Conservation (phyloP, 2,797 vertebrate genomes). For the Prionace glauca region DNA sequence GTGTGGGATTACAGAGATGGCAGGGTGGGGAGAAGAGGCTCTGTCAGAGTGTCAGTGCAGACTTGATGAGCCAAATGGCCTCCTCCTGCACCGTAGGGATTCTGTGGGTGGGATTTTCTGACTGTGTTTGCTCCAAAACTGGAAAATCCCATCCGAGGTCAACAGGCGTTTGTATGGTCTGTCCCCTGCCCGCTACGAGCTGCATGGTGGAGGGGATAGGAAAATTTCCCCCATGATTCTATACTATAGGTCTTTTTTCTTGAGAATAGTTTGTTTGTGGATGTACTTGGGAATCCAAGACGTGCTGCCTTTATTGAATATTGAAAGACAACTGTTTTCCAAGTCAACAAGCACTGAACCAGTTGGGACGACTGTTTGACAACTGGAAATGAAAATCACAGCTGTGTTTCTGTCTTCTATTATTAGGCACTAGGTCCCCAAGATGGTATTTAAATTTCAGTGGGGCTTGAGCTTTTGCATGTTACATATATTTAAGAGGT, state of each 20-base stretch:
- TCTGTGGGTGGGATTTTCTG: too few species aligned
- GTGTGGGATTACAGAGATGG: too few species aligned
- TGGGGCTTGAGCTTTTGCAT: not conserved
- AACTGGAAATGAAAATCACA: not conserved
- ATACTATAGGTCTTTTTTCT: not conserved
- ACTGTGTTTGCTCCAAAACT: too few species aligned
- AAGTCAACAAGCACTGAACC: not conserved
- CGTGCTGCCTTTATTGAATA: not conserved
- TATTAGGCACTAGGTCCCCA: not conserved
- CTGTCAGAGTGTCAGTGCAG: too few species aligned
- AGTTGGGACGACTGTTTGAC: not conserved
- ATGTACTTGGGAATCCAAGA: not conserved
- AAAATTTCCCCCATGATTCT: too few species aligned
- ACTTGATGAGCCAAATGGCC: too few species aligned
- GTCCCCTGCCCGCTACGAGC: too few species aligned
- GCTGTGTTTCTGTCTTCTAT: slow-evolving; percentile 15
- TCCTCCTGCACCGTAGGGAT: too few species aligned
- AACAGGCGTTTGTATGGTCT: too few species aligned
- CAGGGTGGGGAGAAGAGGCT: too few species aligned
- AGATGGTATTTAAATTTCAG: not conserved
- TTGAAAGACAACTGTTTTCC: not conserved
- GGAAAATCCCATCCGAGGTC: too few species aligned
- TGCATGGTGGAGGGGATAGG: too few species aligned
- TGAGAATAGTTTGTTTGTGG: not conserved
- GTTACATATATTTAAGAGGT: not conserved